Percentiles rank a stretch among this genome's conserved stretches.
phyloP scores from a whole-genome alignment of 2,888 invertebrate species.

The Ochropleura plecta region DNA sequence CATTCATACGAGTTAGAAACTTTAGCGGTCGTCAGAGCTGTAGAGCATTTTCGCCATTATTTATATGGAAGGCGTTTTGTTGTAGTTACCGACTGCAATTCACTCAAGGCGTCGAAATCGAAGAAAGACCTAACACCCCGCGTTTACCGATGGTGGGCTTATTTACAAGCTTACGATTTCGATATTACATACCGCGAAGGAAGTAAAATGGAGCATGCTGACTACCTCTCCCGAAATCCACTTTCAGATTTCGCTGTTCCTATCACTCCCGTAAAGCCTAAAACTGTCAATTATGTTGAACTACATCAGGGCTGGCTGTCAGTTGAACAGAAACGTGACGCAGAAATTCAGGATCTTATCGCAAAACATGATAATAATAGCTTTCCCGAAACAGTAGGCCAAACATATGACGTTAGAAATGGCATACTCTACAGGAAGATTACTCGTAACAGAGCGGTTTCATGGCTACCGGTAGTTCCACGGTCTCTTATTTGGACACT shows the following conservation, averaged over 20 bases:
- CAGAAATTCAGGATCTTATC: slow-evolving; percentile 57
- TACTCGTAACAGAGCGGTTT: slow-evolving; percentile 46
- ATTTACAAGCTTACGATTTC: slow-evolving; percentile 30
- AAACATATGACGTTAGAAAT: slow-evolving; percentile 64
- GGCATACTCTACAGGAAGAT: slow-evolving; percentile 64
- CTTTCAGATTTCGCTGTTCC: neutral
- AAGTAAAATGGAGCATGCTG: slow-evolving; percentile 61
- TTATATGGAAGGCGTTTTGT: slow-evolving; percentile 18
- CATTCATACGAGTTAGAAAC: slow-evolving; percentile 40
- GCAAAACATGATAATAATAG: slow-evolving; percentile 25
- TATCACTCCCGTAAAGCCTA: slow-evolving; percentile 2
- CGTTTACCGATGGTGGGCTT: slow-evolving; percentile 13
- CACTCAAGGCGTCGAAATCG: slow-evolving; percentile 27
- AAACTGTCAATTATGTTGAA: slow-evolving; percentile 49
- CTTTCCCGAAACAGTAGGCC: slow-evolving; percentile 19
- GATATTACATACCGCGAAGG: slow-evolving; percentile 62
- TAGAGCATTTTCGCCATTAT: slow-evolving; percentile 36
- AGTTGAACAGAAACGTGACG: slow-evolving; percentile 67
- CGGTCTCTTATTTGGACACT: slow-evolving; percentile 61
- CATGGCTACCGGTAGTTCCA: slow-evolving; percentile 65
- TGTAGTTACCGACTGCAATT: slow-evolving; percentile 35
- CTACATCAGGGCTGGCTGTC: slow-evolving; percentile 60
- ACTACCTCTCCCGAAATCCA: slow-evolving; percentile 62
- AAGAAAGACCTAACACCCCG: slow-evolving; percentile 31
- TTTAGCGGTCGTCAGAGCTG: slow-evolving; percentile 20